A percentile compares a stretch with the other conserved stretches of the same genome.
Evolutionary conservation across 2,888 invertebrate species (phyloP).

Genomic region (Hirtodrosophila cameraria): DNA sequence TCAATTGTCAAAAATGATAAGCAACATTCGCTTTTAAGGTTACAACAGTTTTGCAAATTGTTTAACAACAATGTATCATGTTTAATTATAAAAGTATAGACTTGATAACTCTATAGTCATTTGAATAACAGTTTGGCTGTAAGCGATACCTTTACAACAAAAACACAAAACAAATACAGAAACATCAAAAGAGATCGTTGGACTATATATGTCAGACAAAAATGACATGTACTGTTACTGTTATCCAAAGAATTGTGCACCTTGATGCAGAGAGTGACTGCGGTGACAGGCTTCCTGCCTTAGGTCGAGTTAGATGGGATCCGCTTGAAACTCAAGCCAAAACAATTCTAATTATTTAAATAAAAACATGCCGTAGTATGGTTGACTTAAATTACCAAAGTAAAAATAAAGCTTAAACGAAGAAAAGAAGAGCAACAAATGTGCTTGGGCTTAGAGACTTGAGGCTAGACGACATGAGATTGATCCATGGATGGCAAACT

Average conservation of each 20-base stretch:
- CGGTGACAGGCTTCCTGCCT: slow-evolving; percentile 72
- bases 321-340: slow-evolving; percentile 63
- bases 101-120: slow-evolving; percentile 7
- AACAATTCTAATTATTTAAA: slow-evolving; percentile 78
- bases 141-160: slow-evolving; percentile 19
- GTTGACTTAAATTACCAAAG: slow-evolving; percentile 76
- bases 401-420: slow-evolving; percentile 38
- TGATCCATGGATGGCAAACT: slow-evolving; percentile 32
- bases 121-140: slow-evolving; percentile 21
- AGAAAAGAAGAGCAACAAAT: slow-evolving; percentile 63
- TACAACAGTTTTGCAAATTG: no score
- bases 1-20: no score
- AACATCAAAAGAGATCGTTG: slow-evolving; percentile 24
- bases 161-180: slow-evolving; percentile 28
- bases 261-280: slow-evolving; percentile 43
- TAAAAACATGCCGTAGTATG: slow-evolving; percentile 53
- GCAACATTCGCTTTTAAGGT: no score
- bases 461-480: slow-evolving; percentile 42
- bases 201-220: not conserved
- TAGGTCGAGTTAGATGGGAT: slow-evolving; percentile 44
- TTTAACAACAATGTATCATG: no score
- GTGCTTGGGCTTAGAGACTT: slow-evolving; percentile 25
- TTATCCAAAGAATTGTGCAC: slow-evolving; percentile 33
- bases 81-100: slow-evolving; percentile 1
- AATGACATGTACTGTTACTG: slow-evolving; percentile 57